Conservation (phyloP, 1,140 invertebrate species). For the Drosophila pseudoobscura region DNA sequence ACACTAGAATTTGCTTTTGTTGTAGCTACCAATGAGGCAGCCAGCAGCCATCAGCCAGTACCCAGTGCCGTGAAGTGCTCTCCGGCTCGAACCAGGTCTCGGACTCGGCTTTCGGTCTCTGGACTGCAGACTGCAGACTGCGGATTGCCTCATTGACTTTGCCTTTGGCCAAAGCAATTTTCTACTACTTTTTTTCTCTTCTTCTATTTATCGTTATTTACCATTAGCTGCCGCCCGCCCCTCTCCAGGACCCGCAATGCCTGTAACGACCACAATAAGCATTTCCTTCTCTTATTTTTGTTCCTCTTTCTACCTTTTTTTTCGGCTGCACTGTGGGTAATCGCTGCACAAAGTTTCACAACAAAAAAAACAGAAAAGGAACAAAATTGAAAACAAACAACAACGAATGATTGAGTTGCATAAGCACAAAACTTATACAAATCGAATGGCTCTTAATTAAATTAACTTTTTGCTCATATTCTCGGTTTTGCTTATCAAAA, state of each 20-base stretch:
- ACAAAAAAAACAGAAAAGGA: constrained; percentile 29
- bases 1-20: constrained; percentile 56
- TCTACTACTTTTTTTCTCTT: constrained; percentile 55
- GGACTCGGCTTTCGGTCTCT: constrained; percentile 15
- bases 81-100: too few species aligned
- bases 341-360: constrained; percentile 38
- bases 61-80: constrained; percentile 30
- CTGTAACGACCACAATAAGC: constrained; percentile 58
- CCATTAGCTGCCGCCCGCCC: constrained; percentile 45
- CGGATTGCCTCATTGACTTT: constrained; percentile 70
- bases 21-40: constrained; percentile 39
- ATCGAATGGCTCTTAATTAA: constrained; percentile 52
- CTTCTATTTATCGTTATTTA: constrained; percentile 80
- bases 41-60: neutral
- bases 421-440: constrained; percentile 50
- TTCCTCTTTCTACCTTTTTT: constrained; percentile 20
- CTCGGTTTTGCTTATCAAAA: constrained; percentile 4
- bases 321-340: constrained; percentile 52
- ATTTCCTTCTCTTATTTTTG: constrained; percentile 23
- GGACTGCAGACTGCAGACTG: constrained; percentile 44
- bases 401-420: constrained; percentile 46
- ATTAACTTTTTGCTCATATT: constrained; percentile 8
- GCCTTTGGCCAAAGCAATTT: constrained; percentile 69
- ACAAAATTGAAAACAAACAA: constrained; percentile 67
- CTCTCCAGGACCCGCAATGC: constrained; percentile 19